These are phyloP conservation scores for Drosophila percnosoma DNA, from an alignment of 2,888 invertebrate species.

Conservation along the genomic window DNA sequence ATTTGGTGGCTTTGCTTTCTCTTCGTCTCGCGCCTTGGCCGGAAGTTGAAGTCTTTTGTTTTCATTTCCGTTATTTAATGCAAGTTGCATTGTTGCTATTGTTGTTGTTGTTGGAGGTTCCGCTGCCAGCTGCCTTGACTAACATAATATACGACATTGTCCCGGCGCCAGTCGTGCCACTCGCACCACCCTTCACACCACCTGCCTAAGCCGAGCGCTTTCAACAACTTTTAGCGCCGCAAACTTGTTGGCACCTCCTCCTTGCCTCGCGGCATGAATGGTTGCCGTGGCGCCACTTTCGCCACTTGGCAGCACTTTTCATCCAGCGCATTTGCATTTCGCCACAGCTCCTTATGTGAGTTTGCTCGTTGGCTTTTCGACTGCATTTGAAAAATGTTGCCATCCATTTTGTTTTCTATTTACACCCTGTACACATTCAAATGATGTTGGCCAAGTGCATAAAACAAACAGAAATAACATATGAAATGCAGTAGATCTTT, in stretches of 20 bases:
- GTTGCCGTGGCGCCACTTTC: conserved; percentile 36
- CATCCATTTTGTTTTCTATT: conserved; percentile 5
- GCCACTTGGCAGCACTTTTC: conserved; percentile 68
- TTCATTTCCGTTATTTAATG: conserved; percentile 82
- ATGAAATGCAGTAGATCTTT: neutral
- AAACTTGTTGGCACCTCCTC: conserved; percentile 74
- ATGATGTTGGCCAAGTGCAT: neutral
- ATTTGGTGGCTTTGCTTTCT: conserved; percentile 47
- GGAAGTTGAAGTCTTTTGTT: conserved; percentile 81
- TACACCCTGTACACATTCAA: neutral
- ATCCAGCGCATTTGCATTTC: conserved; percentile 67
- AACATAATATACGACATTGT: conserved; percentile 71
- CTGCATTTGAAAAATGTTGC: conserved; percentile 70
- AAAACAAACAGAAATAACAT: neutral
- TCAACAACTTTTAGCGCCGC: conserved; percentile 66
- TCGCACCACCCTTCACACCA: conserved; percentile 1
- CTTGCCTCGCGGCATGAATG: neutral
- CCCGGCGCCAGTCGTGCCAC: conserved; percentile 3
- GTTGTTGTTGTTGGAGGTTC: conserved; percentile 21
- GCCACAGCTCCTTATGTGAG: conserved; percentile 36
- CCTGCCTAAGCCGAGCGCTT: conserved; percentile 24
- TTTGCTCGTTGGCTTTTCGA: conserved; percentile 71
- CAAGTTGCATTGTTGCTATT: conserved; percentile 58
- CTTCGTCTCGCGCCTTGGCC: conserved; percentile 37
- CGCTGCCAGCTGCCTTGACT: conserved; percentile 71